These are phyloP conservation scores for Hypsibius dujardini DNA, from an alignment of 1,140 invertebrate species.

Conservation along the genomic window DNA sequence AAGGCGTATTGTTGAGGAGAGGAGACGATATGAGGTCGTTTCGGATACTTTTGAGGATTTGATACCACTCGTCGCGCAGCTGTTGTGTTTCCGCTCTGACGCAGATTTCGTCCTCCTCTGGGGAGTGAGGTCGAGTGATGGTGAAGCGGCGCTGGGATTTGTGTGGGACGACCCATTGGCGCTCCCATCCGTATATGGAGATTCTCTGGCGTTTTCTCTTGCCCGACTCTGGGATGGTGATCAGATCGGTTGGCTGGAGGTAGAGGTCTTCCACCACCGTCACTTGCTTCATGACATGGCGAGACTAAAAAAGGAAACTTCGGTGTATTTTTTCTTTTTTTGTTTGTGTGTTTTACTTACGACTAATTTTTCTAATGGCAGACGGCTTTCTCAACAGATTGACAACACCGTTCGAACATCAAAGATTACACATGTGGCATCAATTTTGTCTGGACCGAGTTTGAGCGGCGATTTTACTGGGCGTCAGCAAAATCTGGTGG, in stretches of 20 bases:
- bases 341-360: no score
- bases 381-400: no score
- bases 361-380: no score
- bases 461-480: no score
- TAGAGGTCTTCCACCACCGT: background rate
- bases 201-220: background rate
- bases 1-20: no score
- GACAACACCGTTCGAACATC: no score
- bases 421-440: no score
- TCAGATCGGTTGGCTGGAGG: background rate
- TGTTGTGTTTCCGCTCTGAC: background rate
- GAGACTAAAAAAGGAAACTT: slow-evolving; percentile 1
- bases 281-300: background rate
- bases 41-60: background rate
- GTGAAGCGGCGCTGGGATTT: background rate
- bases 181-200: background rate
- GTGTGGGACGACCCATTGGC: background rate
- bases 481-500: no score
- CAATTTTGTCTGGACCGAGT: no score
- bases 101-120: background rate
- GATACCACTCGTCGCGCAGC: background rate
- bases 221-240: background rate
- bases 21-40: no score
- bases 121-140: background rate
- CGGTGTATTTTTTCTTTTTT: no score